A percentile compares a stretch with the other conserved stretches of the same genome.
phyloP scores from a whole-genome alignment of 2,113 vertebrate genomes.

The Eulacestoma nigropectus region DNA sequence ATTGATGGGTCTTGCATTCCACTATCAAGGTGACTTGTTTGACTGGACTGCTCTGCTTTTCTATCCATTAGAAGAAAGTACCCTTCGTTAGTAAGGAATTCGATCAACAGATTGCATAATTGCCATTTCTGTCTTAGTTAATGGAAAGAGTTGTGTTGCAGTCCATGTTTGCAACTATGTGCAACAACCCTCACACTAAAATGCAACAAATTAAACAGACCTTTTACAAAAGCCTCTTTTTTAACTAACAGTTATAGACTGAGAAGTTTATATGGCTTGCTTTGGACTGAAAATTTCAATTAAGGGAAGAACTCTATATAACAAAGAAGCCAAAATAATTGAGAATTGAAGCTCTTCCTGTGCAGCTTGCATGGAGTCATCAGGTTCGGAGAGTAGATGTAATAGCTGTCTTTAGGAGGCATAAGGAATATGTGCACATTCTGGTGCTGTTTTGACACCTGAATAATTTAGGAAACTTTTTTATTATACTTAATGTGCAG shows the following conservation, averaged over 20 bases:
- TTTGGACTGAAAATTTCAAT: constrained; percentile 39
- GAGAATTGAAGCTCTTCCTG: not conserved
- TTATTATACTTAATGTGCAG: not conserved
- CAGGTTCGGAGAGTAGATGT: not conserved
- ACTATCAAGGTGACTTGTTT: constrained; percentile 34
- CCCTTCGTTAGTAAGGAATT: constrained; percentile 39
- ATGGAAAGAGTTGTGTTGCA: not conserved
- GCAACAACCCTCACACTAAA: constrained; percentile 19
- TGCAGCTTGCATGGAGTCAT: not conserved
- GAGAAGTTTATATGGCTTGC: not conserved
- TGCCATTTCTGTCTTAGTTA: constrained; percentile 33
- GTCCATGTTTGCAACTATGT: constrained; percentile 20
- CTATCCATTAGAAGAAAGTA: constrained; percentile 17
- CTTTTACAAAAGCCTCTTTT: constrained; percentile 13
- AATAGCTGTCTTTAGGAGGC: not conserved
- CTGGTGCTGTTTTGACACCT: not conserved
- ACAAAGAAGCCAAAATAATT: not conserved
- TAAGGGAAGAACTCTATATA: constrained; percentile 11
- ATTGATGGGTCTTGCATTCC: constrained; percentile 4
- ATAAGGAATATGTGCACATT: not conserved
- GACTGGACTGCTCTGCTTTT: not conserved
- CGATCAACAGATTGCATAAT: constrained; percentile 49
- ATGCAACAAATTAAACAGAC: constrained; percentile 22
- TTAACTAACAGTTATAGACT: constrained; percentile 10
- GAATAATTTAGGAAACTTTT: not conserved